These are phyloP conservation scores for Macrochelys suwanniensis DNA, from an alignment of 2,797 vertebrate genomes.

Conservation along the genomic window DNA sequence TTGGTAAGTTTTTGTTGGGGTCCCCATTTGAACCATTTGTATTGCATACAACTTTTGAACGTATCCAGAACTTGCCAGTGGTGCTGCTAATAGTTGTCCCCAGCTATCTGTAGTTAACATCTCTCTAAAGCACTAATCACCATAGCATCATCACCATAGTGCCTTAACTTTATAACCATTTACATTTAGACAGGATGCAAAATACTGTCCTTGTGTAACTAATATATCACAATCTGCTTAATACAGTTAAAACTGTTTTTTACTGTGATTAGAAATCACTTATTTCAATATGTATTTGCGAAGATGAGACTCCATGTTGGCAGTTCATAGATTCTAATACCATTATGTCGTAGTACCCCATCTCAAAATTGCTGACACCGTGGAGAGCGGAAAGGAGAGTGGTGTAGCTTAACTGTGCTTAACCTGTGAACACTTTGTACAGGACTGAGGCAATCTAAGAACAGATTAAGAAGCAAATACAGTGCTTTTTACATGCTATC, in stretches of 20 bases:
- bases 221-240: not conserved
- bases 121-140: not conserved
- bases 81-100: not conserved
- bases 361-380: not conserved
- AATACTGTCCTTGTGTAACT: not conserved
- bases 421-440: not conserved
- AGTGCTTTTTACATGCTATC: not conserved
- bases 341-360: not conserved
- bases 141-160: not conserved
- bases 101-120: not conserved
- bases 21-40: not conserved
- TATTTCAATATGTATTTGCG: not conserved
- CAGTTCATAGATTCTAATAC: not conserved
- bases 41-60: not conserved
- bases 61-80: not conserved
- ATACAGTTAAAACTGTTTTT: not conserved
- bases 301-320: not conserved
- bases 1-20: slow-evolving; percentile 85
- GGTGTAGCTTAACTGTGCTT: not conserved
- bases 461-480: not conserved
- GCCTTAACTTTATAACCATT: not conserved
- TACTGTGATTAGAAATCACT: not conserved
- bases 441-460: not conserved
- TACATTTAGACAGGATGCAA: not conserved
- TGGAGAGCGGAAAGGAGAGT: not conserved